These are phyloP conservation scores for Craseonycteris thonglongyai DNA, from an alignment of 2,113 vertebrate species.

Conservation along the genomic window DNA sequence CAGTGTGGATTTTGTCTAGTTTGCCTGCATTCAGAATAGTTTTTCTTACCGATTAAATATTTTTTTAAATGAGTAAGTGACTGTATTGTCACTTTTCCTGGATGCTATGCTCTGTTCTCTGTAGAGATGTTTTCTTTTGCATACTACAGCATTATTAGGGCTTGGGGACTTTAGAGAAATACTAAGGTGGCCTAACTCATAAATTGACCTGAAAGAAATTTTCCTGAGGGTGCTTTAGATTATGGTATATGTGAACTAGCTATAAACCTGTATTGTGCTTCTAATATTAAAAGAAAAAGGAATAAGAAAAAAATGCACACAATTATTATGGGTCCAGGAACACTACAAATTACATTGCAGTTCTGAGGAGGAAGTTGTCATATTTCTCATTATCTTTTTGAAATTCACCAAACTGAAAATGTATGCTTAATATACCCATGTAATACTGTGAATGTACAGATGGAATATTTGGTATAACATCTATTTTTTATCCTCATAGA, in stretches of 20 bases:
- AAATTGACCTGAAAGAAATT: not conserved
- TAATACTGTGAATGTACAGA: not conserved
- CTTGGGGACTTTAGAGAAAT: not conserved
- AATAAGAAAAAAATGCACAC: not conserved
- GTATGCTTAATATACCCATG: not conserved
- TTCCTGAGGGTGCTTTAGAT: not conserved
- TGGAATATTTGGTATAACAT: not conserved
- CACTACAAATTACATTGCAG: not conserved
- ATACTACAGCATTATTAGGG: not conserved
- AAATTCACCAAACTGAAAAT: conserved; percentile 25
- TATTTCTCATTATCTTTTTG: not conserved
- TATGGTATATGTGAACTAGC: not conserved
- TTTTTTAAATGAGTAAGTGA: not conserved
- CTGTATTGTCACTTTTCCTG: not conserved
- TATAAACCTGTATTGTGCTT: not conserved
- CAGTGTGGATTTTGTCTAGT: not conserved
- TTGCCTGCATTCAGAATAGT: not conserved
- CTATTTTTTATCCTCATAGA: not conserved
- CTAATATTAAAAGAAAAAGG: not conserved
- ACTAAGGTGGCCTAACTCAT: not conserved
- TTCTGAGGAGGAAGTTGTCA: not conserved
- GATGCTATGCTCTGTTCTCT: not conserved
- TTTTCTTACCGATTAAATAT: not conserved
- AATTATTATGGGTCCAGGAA: not conserved
- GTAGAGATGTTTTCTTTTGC: not conserved